Percentiles rank a stretch among this genome's conserved stretches.
phyloP scores from a whole-genome alignment of 2,113 vertebrate genomes.

The Gymnorhina tibicen region DNA sequence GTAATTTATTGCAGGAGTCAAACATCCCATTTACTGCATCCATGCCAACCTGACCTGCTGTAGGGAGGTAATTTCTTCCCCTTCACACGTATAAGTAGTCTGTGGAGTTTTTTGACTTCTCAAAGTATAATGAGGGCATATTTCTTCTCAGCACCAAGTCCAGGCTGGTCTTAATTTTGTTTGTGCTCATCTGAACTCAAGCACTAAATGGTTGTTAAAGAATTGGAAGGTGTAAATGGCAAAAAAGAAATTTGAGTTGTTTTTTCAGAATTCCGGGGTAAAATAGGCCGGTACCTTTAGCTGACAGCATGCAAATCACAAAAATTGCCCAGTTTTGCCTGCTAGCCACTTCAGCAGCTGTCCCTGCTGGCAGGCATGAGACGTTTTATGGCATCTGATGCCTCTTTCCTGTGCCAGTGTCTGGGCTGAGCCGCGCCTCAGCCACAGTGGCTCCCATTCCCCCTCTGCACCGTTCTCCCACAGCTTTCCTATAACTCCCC shows the following conservation, averaged over 20 bases:
- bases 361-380: background rate
- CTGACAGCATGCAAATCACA: background rate
- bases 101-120: background rate
- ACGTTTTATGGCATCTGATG: background rate
- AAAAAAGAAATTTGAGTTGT: background rate
- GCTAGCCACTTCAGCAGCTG: background rate
- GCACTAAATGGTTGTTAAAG: background rate
- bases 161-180: background rate
- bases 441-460: background rate
- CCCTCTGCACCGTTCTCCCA: background rate
- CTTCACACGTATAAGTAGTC: background rate
- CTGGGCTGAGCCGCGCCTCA: background rate
- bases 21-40: background rate
- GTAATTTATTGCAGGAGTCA: background rate
- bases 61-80: background rate
- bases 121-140: background rate
- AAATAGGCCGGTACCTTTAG: background rate
- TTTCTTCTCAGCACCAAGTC: background rate
- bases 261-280: background rate
- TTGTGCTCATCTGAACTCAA: background rate
- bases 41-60: background rate
- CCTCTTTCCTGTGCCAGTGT: background rate
- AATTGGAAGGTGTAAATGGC: fast-evolving
- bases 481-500: background rate
- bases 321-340: background rate